A percentile compares a stretch with the other conserved stretches of the same genome.
These are phyloP conservation scores for Staurois parvus DNA, from an alignment of 2,797 vertebrate genomes.

Conservation along the genomic window DNA sequence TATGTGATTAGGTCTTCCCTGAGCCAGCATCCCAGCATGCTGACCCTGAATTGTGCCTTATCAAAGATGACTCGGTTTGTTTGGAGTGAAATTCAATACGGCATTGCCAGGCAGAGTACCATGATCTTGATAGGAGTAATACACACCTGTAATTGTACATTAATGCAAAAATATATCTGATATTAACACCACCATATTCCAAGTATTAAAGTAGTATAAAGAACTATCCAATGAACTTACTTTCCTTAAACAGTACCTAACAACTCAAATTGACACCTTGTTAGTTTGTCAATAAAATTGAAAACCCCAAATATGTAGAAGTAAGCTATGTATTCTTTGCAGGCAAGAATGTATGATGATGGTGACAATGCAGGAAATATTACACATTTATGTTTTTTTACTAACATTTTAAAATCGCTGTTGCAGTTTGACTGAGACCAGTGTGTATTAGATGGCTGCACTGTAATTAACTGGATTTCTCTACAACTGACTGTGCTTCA, in stretches of 20 bases:
- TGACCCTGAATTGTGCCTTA: too few species aligned
- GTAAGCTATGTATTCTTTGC: background rate
- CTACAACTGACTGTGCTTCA: slow-evolving; percentile 34
- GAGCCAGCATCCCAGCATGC: too few species aligned
- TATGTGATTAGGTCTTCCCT: too few species aligned
- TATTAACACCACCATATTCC: too few species aligned
- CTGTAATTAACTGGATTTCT: slow-evolving; percentile 47
- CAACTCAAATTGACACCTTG: background rate
- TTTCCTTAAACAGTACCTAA: background rate
- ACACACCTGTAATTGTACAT: too few species aligned
- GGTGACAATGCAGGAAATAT: background rate
- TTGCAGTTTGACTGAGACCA: slow-evolving; percentile 21
- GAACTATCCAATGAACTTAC: background rate
- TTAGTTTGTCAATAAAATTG: background rate
- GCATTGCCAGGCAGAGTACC: too few species aligned
- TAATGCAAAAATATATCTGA: too few species aligned
- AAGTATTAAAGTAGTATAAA: background rate
- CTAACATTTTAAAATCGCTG: slow-evolving; percentile 5
- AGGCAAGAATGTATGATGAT: background rate
- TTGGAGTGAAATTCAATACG: too few species aligned
- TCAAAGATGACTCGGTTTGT: too few species aligned
- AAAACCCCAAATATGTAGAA: background rate
- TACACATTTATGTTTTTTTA: background rate
- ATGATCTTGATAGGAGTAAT: too few species aligned
- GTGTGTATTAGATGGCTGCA: slow-evolving; percentile 22